Base-by-base conservation (phyloP, 2,797 vertebrate genomes). In the Sternotherus odoratus region DNA sequence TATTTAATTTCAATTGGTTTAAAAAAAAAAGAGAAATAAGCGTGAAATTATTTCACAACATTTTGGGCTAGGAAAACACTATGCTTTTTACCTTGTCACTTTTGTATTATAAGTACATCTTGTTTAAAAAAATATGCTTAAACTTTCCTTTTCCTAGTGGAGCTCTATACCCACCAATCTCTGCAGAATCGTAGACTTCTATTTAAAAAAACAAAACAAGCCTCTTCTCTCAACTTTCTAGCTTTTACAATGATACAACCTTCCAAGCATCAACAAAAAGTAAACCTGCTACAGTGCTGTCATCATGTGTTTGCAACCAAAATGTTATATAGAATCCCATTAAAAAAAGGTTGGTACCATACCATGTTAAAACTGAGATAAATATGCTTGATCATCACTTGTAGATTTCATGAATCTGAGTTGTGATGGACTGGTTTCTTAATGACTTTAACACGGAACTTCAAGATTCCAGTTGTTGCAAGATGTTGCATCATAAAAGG, bases 401-500 rank as follows among this genome's bases (percentile, higher is more conserved):
- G 6, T 79, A 13, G 79, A 78, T 75, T 48, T 90, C 54, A 82
- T 74, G 79, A 28, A 36, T 28, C 79, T 78, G 33, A 77, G 50
- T 85, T 69, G 87, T 50, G 4, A 15, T 94, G 57, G 80, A 1
- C 88, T 89, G 94, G 30, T 43, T 28, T 94, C 2, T 3, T 53
- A 23, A 43, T 85, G 46, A 33, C 56, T 95, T 91, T 63, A 23
- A 53, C 5, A 8, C 50, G 23, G 63, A 86, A 39, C 92, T 83
- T 88, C 87, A 86, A 43, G 69, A 28, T 89, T 77, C 50, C 79
- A 43, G 23, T 75, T 92, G 24, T 97, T 96, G 88, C 95, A 85
- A 23, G 24, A 50, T 49, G 43, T 97, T 96, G 91, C 92, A 74
- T 96, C 97, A 97, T 92, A 87, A 94, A 89, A 90, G 72, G 3